A percentile compares a stretch with the other conserved stretches of the same genome.
phyloP scores from a whole-genome alignment of 2,797 vertebrate species.

The Characodon lateralis region DNA sequence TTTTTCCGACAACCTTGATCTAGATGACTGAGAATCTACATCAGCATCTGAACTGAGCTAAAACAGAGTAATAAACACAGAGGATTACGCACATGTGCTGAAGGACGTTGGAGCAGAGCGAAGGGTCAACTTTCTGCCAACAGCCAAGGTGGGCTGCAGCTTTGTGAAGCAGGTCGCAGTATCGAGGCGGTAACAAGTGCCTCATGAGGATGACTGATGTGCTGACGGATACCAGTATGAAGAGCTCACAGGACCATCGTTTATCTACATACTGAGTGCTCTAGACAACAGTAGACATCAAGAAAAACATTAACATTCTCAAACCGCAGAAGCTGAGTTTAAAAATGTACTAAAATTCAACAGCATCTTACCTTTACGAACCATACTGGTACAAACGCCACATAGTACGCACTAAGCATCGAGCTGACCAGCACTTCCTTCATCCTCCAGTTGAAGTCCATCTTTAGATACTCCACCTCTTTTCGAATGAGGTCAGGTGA shows the following conservation, averaged over 20 bases:
- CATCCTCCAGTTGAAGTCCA: slow-evolving; percentile 99
- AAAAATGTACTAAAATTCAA: neutral
- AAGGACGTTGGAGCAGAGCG: slow-evolving; percentile 95
- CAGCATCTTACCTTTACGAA: slow-evolving; percentile 90
- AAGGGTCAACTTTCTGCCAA: slow-evolving; percentile 98
- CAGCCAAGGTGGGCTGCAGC: slow-evolving; percentile 97
- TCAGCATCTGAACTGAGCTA: neutral
- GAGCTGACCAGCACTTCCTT: slow-evolving; percentile 98
- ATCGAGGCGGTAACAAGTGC: slow-evolving; percentile 92
- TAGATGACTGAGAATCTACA: too few relatives aligned
- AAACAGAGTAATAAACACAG: neutral
- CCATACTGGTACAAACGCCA: slow-evolving; percentile 98
- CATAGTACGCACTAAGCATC: slow-evolving; percentile 98
- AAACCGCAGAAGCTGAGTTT: neutral
- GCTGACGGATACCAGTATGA: slow-evolving; percentile 97
- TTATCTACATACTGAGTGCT: slow-evolving; percentile 99
- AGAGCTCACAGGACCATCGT: slow-evolving; percentile 97
- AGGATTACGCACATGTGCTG: slow-evolving; percentile 90
- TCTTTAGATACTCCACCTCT: slow-evolving; percentile 96
- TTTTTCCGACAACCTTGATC: too few relatives aligned
- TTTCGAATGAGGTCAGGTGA: slow-evolving; percentile 96
- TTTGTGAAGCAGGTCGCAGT: slow-evolving; percentile 97
- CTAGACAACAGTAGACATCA: slow-evolving; percentile 65
- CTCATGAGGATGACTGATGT: slow-evolving; percentile 97
- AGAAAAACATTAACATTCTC: neutral